Evolutionary conservation across 2,888 invertebrate species (phyloP), one percentile per base, ranked within the genome.

Genomic region (Ecliptopera silaceata): DNA sequence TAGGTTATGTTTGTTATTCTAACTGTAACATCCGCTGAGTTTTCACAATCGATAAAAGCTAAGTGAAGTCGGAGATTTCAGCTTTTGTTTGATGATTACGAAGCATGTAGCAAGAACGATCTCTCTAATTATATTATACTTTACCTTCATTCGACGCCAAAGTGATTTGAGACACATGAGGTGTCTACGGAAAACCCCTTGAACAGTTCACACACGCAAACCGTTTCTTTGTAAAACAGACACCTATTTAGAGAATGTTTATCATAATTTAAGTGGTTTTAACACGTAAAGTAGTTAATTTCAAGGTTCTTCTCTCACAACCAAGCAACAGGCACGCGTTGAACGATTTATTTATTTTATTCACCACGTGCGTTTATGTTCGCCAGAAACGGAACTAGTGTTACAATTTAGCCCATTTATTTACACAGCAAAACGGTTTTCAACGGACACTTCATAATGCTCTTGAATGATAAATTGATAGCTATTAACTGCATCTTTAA

Each of bases 301-400:
- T 75, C 82, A 84, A 84, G 83, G 83, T 76, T 77, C 61, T 64
- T 59, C 60, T 53, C 34, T 46, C 45, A 36, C 42, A 39, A 49
- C 52, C 52, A 65, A 66, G 79, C 74, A 75, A 73, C 75, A 73
- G 71, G 71, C 77, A 74, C 77, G 79, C 74, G 79, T 72, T 75
- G 71, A 80, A 59, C 69, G 77, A 77, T 80, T 82, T 85, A 86
- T 86, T 86, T 87, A 84, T 82, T 82, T 82, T 82, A 86, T 81
- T 71, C 77, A 79, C 81, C 73, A 73, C 78, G 72, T 67, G 72
- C 70, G 79, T 77, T 79, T 82, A 80, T 73, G 69, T 72, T 74
- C 61, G 64, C 70, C 70, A 62, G 64, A 65, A 77, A 70, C 75
- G 78, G 79, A 81, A 75, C 70, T 72, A 72, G 64, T 71, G 66